Evolutionary conservation across 1,140 invertebrate species (phyloP).

Genomic region (Phortica variegata): DNA sequence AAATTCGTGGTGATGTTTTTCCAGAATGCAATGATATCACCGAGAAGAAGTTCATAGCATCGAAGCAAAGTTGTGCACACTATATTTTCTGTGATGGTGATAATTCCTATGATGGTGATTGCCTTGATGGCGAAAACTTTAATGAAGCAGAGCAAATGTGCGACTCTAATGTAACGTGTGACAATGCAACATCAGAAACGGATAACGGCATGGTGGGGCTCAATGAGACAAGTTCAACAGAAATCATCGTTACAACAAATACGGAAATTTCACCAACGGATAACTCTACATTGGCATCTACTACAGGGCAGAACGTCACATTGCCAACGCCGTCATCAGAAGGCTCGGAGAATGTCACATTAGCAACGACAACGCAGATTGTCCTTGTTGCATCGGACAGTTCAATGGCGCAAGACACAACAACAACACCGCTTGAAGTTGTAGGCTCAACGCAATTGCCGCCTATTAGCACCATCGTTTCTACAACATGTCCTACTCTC

Average conservation of each 20-base stretch:
- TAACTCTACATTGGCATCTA: background rate
- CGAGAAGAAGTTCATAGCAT: conserved; percentile 23
- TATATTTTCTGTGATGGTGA: conserved; percentile 41
- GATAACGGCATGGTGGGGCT: conserved; percentile 31
- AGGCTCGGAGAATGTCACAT: background rate
- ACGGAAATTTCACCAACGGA: background rate
- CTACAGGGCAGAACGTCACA: background rate
- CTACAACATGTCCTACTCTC: conserved; percentile 25
- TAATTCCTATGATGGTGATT: conserved; percentile 45
- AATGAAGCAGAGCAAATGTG: conserved; percentile 32
- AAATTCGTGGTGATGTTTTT: conserved; percentile 34
- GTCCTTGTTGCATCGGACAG: background rate
- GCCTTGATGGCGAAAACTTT: conserved; percentile 38
- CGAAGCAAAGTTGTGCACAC: conserved; percentile 31
- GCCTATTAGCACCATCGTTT: conserved; percentile 8
- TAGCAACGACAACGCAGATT: background rate
- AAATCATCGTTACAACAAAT: background rate
- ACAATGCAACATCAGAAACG: too few relatives aligned
- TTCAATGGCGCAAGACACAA: background rate
- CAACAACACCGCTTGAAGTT: too few relatives aligned
- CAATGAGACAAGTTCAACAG: background rate
- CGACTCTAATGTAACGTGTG: conserved; percentile 35
- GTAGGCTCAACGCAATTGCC: background rate
- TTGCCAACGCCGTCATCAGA: background rate
- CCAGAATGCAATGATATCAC: conserved; percentile 25